Evolutionary conservation across 2,888 invertebrate species (phyloP), one percentile per base, ranked within the genome.

Genomic region (Amphiduros pacificus): DNA sequence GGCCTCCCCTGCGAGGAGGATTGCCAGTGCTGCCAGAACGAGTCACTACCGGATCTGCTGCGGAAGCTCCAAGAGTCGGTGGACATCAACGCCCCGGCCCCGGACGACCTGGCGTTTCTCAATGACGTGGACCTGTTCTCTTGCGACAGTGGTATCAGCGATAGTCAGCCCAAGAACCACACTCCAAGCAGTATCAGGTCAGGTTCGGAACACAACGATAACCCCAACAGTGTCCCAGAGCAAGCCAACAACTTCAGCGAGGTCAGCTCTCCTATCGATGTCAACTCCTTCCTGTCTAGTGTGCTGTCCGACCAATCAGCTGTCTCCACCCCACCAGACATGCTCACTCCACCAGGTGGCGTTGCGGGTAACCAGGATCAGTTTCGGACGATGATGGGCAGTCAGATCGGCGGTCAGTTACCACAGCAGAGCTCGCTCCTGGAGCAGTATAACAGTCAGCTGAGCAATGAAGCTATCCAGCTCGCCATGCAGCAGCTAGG

Each of bases 1-100:
- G 58, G 50, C 22, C 22, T 58, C n/a, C 58, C 58, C 6, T 58
- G 58, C 31, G 58, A 58, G 31, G 58, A 58, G 17, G 58, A 58
- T 50, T 58, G 49, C 49, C 58, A 48, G 50, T 48, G 50, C 49
- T 49, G 49, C 50, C 58, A 58, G 58, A 40, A 55, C 41, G 58
- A 58, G 27, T 58, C 58, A n/a, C 32, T 58, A 31, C 50, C 58
- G 29, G 58, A 58, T 50, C 50, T 58, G 28, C 50, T 58, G 48
- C 50, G 36, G 29, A 44, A 44, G 44, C n/a, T 44, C 20, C n/a
- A n/a, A n/a, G 44, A 44, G 44, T 44, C 44, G n/a, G 44, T 44
- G 44, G 22, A 44, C n/a, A 44, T 44, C n/a, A n/a, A n/a, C n/a
- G 20, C 44, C n/a, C 44, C 44, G 6, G 44, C 44, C 6, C 44